Percentiles rank a stretch among this genome's conserved stretches.
Evolutionary conservation across 30 jellyfish, hydroid and myxozoan species (phyloP).

Genomic region (Hydractinia echinata): DNA sequence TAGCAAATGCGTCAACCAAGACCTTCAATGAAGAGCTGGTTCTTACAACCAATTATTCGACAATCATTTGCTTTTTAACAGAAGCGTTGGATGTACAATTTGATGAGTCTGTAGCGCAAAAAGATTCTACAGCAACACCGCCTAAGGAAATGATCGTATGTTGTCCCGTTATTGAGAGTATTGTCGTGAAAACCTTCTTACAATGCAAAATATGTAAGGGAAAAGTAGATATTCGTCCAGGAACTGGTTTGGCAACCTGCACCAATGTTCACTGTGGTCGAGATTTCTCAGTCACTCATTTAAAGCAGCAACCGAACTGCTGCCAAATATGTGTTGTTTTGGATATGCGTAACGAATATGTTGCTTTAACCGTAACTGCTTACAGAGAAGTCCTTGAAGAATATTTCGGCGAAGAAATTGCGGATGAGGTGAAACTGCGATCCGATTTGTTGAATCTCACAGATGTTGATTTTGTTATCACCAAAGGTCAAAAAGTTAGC

Average conservation of each 20-base stretch:
- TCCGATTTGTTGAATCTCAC: no score
- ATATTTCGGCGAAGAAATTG: no score
- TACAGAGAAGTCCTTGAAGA: no score
- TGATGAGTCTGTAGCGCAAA: neutral
- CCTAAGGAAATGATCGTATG: neutral
- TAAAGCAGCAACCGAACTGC: neutral
- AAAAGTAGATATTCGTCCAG: neutral
- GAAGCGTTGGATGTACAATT: slow-evolving; percentile 1
- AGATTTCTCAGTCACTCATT: neutral
- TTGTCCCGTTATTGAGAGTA: neutral
- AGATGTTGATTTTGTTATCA: no score
- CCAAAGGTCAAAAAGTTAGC: no score
- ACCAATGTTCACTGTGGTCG: neutral
- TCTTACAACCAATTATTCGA: slow-evolving; percentile 1
- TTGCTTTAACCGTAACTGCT: no score
- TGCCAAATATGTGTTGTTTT: neutral
- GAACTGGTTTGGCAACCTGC: slow-evolving; percentile 2
- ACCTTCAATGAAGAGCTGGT: neutral
- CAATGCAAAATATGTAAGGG: neutral
- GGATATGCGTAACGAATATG: neutral
- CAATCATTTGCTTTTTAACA: neutral
- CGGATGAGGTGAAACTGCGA: no score
- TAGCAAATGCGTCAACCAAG: neutral
- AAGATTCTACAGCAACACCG: neutral
- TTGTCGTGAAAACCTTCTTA: neutral